Evolutionary conservation across 2,888 invertebrate species (phyloP).

Genomic region (Melipona bicolor): DNA sequence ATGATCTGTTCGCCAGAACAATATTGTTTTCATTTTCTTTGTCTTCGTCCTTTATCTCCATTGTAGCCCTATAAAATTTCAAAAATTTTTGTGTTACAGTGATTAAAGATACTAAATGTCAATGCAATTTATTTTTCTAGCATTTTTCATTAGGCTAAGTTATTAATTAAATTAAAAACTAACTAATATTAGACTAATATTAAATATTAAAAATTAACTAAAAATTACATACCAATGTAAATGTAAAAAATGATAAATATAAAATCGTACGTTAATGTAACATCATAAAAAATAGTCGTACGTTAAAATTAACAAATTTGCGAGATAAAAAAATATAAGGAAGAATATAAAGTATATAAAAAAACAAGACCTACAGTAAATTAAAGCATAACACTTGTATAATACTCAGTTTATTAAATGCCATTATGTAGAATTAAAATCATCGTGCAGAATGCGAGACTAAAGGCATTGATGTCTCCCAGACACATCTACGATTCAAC

Average conservation of each 20-base stretch:
- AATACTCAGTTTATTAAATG: neutral
- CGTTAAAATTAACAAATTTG: neutral
- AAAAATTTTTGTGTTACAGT: neutral
- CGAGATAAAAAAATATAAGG: neutral
- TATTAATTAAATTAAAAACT: neutral
- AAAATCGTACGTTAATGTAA: neutral
- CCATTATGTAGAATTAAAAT: neutral
- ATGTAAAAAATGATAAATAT: neutral
- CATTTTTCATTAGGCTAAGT: no score
- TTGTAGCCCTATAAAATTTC: conserved; percentile 31
- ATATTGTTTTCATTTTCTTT: conserved; percentile 26
- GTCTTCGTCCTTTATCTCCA: conserved; percentile 39
- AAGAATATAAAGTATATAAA: neutral
- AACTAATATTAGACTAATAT: no score
- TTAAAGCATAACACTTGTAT: neutral
- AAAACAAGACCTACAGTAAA: neutral
- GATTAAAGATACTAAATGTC: neutral
- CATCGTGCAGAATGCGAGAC: neutral
- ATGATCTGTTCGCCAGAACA: conserved; percentile 55
- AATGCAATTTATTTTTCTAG: neutral
- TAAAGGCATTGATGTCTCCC: conserved; percentile 1
- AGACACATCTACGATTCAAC: no score
- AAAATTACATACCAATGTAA: neutral
- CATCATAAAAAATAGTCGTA: neutral
- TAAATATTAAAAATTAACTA: neutral